Base-by-base conservation (phyloP, 1,140 invertebrate genomes). In the Ostrea edulis region DNA sequence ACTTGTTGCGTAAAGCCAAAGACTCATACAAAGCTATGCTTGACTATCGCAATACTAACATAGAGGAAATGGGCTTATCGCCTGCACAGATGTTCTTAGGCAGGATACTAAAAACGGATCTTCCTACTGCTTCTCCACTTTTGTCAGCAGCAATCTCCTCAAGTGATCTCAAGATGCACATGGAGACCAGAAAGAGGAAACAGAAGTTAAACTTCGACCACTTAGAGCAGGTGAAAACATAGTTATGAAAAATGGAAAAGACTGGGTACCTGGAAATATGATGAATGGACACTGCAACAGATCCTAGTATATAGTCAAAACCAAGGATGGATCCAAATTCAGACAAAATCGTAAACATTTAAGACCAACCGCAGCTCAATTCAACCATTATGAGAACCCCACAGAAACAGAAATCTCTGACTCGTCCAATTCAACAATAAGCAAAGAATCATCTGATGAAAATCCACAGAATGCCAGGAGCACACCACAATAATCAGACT, bases 51-150 rank as follows among this genome's bases (percentile, higher is more conserved):
- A 87, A 87, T 44, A 71, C 87, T 2, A 82, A 53, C 11, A 62
- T 87, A 8, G 87, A 84, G 20, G 65, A 58, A n/a, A 71, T 87
- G 0, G 51, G 71, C 14, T n/a, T 87, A 25, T 84, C 82, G 53
- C 87, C 87, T 53, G 87, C 87, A 84, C 82, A 87, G 62, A 51
- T 84, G 81, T 82, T 83, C 44, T 51, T 87, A 9, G 87, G 87
- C 8, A 65, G 87, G 52, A 55, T 55, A 17, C 53, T 87, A 25
- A 87, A 87, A 77, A 84, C 87, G 29, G 54, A 52, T 35, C 52
- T 87, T 22, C 87, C 62, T 44, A 54, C 82, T 52, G 58, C 55
- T 84, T 12, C 82, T 29, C 65, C 65, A 29, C 65, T 71, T 20
- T 29, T 71, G 8, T 22, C 20, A 22, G 20, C 65, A 71, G 65